Evolutionary conservation across 2,797 vertebrate species (phyloP), one percentile per base, ranked within the genome.

Genomic region (Huso huso): DNA sequence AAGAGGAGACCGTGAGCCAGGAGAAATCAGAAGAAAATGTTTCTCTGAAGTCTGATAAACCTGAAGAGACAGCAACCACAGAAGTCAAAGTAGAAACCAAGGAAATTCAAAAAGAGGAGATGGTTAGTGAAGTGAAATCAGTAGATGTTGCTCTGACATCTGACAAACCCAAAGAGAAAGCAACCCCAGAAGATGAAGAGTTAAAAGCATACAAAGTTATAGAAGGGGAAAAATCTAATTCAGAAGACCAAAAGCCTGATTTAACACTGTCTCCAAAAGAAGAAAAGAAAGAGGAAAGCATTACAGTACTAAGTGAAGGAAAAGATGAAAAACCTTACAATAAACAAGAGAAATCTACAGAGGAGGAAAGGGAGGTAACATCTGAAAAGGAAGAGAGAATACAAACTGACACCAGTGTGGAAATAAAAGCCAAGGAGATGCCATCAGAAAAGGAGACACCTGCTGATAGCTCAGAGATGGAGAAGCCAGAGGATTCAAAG

Each of bases 141-240:
- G 37, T 37, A 37, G 37, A 37, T 37, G 23, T 37, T 37, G 23
- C 23, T 37, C 2, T 37, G 55, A 12, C 1, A 1, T 7, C 55
- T 4, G 55, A 11, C 55, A 58, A 58, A 13, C 10, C 55, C 55
- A 58, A 13, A 11, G 55, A 60, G 23, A 37, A 37, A 37, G 23
- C 23, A 37, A 37, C 23, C 8, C 57, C 61, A 63, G 62, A 63
- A 57, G 67, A 63, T 23, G 61, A 64, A 58, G 67, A 64, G 18
- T 63, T 55, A 50, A 58, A 63, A 64, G 52, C 55, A 12, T 51
- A 23, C 57, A 51, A 49, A 8, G 2, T 12, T 64, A 6, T 8
- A 7, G 62, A 69, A 57, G 48, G 53, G 4, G 51, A 63, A 64
- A 51, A n/a, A 37, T n/a, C 18, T 10, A 48, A 37, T 9, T 49